Percentiles rank a stretch among this genome's conserved stretches.
Evolutionary conservation across 2,113 vertebrate genomes (phyloP).

Genomic region (Microtus pennsylvanicus): DNA sequence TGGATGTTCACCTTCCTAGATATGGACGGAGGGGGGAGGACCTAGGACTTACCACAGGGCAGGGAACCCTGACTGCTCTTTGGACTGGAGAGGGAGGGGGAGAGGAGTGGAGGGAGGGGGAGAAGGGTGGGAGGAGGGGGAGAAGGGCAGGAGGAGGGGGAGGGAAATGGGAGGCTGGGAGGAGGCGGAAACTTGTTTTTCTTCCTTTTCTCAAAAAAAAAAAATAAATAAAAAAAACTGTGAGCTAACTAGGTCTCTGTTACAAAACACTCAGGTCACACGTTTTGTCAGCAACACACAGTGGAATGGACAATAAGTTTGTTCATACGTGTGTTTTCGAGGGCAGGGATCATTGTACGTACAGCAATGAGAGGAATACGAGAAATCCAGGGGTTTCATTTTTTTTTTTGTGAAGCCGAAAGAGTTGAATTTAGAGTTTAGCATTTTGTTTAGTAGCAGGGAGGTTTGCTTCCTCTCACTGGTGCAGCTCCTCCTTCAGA

Average conservation of each 20-base stretch:
- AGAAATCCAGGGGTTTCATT: neutral
- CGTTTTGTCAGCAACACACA: neutral
- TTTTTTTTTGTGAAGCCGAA: neutral
- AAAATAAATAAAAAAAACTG: no score
- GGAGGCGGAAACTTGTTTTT: no score
- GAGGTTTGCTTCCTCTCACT: neutral
- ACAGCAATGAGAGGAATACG: neutral
- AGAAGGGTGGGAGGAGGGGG: no score
- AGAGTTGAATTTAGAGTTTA: neutral
- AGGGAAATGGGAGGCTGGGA: no score
- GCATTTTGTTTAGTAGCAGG: neutral
- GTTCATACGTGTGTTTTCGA: neutral
- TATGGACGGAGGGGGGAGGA: no score
- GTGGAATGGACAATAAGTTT: neutral
- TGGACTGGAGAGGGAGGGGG: no score
- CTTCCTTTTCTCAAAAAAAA: no score
- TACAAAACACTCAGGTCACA: neutral
- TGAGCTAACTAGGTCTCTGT: neutral
- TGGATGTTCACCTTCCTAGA: no score
- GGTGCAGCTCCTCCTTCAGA: neutral
- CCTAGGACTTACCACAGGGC: no score
- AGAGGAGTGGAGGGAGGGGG: no score
- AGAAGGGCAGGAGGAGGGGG: no score
- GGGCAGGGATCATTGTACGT: neutral
- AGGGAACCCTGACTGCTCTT: no score